Conservation (phyloP, 2,888 invertebrate species). For the Carterocephalus palaemon region DNA sequence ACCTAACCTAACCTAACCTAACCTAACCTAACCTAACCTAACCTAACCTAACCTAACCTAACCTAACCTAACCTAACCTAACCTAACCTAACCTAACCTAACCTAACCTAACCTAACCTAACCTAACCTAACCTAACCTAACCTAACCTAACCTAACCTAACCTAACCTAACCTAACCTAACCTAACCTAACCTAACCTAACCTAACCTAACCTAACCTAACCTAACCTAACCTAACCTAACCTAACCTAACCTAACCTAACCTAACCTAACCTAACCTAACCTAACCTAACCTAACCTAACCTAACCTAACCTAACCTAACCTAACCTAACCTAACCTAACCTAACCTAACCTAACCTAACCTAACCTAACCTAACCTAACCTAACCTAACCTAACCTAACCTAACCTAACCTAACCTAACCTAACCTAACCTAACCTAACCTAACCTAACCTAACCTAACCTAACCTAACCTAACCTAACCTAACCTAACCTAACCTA, state of each 20-base stretch:
- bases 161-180: conserved; percentile 34
- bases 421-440: no score
- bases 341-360: conserved; percentile 33
- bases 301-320: conserved; percentile 32
- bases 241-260: conserved; percentile 35
- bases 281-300: conserved; percentile 35
- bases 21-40: conserved; percentile 33
- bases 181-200: conserved; percentile 35
- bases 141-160: conserved; percentile 35
- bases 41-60: conserved; percentile 38
- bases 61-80: conserved; percentile 39
- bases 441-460: no score
- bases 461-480: no score
- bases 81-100: conserved; percentile 38
- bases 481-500: no score
- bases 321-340: conserved; percentile 34
- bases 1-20: conserved; percentile 33
- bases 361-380: conserved; percentile 33
- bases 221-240: conserved; percentile 33
- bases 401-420: no score
- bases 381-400: conserved; percentile 34
- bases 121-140: conserved; percentile 37
- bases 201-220: conserved; percentile 34
- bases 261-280: conserved; percentile 40
- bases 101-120: conserved; percentile 37